These are phyloP conservation scores for Galbula dea DNA, from an alignment of 2,113 vertebrate species.

Conservation along the genomic window DNA sequence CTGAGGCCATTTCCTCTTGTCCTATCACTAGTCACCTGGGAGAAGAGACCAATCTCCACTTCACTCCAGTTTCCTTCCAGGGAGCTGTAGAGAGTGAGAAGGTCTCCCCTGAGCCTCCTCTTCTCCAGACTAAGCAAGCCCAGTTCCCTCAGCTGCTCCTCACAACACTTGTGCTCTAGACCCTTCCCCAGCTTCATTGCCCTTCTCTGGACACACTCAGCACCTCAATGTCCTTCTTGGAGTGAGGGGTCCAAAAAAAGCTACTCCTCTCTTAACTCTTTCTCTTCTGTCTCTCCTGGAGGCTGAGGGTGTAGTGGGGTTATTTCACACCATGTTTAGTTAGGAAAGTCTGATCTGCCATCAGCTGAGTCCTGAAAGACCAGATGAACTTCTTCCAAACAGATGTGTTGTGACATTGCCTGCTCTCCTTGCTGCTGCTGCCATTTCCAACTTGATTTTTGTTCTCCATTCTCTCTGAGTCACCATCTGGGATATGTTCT, in stretches of 20 bases:
- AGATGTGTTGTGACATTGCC: conserved; percentile 3
- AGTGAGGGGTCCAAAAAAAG: background rate
- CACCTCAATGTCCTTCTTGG: no score
- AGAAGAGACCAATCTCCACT: no score
- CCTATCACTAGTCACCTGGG: no score
- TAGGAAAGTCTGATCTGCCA: background rate
- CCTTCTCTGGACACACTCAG: no score
- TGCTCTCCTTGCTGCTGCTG: background rate
- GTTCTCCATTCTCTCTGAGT: background rate
- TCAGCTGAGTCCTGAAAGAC: background rate
- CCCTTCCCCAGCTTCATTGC: no score
- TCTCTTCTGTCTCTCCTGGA: background rate
- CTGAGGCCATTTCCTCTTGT: no score
- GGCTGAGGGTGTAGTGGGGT: background rate
- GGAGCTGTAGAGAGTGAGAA: no score
- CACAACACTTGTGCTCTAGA: no score
- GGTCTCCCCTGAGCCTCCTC: no score
- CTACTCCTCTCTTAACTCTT: background rate
- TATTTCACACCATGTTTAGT: background rate
- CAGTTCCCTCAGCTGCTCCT: no score
- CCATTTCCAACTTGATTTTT: background rate
- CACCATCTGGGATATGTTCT: background rate
- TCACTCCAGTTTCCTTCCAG: no score
- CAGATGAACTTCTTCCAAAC: background rate
- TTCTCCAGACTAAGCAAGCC: no score